Percentiles rank a stretch among this genome's conserved stretches.
Evolutionary conservation across 92 coral and sea anemone genomes (phyloP).

Genomic region (Porites evermanni): DNA sequence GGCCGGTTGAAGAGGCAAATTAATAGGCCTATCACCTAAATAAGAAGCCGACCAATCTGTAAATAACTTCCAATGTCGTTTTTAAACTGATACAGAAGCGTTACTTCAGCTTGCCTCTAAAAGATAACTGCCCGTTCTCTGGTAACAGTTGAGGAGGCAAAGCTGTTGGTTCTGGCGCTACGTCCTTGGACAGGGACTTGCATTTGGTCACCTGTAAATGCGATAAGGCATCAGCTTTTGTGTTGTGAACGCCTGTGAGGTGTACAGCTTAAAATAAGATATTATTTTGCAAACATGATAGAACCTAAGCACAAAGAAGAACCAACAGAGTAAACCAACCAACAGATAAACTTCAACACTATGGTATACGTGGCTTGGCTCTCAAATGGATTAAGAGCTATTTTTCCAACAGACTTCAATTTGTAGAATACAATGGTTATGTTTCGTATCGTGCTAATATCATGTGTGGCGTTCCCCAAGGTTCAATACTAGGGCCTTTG

Average conservation of each 20-base stretch:
- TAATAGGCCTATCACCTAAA: neutral
- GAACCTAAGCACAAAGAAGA: slow-evolving; percentile 45
- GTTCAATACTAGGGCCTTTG: too few species aligned
- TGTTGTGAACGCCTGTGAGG: slow-evolving; percentile 30
- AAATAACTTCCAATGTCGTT: slow-evolving; percentile 35
- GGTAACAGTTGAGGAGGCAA: slow-evolving; percentile 38
- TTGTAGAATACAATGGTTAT: too few species aligned
- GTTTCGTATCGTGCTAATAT: too few species aligned
- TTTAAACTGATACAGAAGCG: slow-evolving; percentile 9
- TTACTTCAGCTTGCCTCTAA: slow-evolving; percentile 17
- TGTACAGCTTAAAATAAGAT: slow-evolving; percentile 43
- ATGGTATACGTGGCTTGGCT: too few species aligned
- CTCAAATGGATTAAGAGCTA: too few species aligned
- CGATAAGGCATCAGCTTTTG: slow-evolving; percentile 42
- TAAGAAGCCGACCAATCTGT: neutral
- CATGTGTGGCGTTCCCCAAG: too few species aligned
- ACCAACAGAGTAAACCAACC: neutral
- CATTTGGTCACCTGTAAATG: slow-evolving; percentile 58
- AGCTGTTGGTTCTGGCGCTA: slow-evolving; percentile 29
- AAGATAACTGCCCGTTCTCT: slow-evolving; percentile 41
- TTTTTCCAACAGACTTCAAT: too few species aligned
- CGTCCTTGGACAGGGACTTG: slow-evolving; percentile 31
- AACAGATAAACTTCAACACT: too few species aligned
- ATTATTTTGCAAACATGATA: slow-evolving; percentile 34
- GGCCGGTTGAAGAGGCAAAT: slow-evolving; percentile 21